phyloP scores from a whole-genome alignment of 2,888 invertebrate genomes.

The Scaptomyza flava region DNA sequence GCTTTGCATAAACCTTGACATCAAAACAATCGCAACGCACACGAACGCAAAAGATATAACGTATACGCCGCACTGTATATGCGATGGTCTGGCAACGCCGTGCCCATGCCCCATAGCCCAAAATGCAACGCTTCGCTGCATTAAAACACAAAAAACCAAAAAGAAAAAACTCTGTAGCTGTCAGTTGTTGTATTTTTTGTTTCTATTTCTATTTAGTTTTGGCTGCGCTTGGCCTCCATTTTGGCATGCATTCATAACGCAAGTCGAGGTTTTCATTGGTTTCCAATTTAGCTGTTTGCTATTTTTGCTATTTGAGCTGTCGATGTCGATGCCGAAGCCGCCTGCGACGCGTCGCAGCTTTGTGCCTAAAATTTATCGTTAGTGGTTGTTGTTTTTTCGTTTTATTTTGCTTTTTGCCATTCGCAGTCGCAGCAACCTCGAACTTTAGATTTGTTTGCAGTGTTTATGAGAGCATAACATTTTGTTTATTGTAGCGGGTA shows the following conservation, averaged over 20 bases:
- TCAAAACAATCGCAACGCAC: constrained; percentile 53
- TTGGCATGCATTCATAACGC: constrained; percentile 79
- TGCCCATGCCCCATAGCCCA: constrained; percentile 60
- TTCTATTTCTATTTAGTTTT: constrained; percentile 71
- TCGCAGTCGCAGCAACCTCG: constrained; percentile 79
- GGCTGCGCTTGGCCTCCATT: constrained; percentile 80
- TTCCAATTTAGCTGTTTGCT: constrained; percentile 70
- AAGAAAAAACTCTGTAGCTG: constrained; percentile 8
- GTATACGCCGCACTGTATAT: constrained; percentile 53
- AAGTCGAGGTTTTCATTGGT: constrained; percentile 79
- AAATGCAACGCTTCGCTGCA: constrained; percentile 78
- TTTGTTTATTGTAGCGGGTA: constrained; percentile 55
- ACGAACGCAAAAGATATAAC: constrained; percentile 37
- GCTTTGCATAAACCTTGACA: constrained; percentile 58
- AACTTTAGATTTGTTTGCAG: constrained; percentile 80
- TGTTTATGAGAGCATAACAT: constrained; percentile 79
- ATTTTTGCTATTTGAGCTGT: constrained; percentile 67
- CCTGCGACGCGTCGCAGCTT: constrained; percentile 36
- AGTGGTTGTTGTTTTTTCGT: constrained; percentile 19
- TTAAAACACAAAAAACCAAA: constrained; percentile 60
- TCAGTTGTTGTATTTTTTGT: constrained; percentile 23
- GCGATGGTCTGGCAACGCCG: constrained; percentile 70
- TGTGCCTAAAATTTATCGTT: constrained; percentile 77
- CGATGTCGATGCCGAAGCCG: constrained; percentile 29
- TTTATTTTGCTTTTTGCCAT: constrained; percentile 48